phyloP scores from a whole-genome alignment of 2,113 vertebrate genomes.

The Mystacornis crossleyi region DNA sequence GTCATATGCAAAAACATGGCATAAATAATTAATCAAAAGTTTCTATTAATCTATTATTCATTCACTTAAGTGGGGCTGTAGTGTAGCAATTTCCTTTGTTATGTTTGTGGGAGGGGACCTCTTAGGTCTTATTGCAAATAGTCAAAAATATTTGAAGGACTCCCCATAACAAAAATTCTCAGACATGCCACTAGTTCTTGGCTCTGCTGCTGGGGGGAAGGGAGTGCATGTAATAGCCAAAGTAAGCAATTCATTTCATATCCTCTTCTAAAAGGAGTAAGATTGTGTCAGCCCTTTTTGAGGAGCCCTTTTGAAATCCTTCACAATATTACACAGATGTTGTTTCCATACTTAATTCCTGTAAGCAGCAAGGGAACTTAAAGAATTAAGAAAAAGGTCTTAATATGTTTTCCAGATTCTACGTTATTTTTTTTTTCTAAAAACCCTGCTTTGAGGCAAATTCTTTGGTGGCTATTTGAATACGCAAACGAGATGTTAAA shows the following conservation, averaged over 20 bases:
- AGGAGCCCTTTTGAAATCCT: constrained; percentile 64
- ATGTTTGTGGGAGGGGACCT: constrained; percentile 15
- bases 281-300: constrained; percentile 67
- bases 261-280: constrained; percentile 66
- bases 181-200: constrained; percentile 14
- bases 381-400: constrained; percentile 53
- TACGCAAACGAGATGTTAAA: constrained; percentile 5
- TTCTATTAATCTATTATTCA: constrained; percentile 56
- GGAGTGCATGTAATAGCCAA: constrained; percentile 51
- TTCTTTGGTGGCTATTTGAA: constrained; percentile 13
- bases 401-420: constrained; percentile 54
- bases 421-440: not conserved
- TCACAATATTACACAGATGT: constrained; percentile 67
- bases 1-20: not conserved
- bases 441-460: not conserved
- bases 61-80: constrained; percentile 29
- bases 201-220: constrained; percentile 38
- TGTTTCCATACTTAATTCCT: constrained; percentile 67
- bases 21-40: constrained; percentile 29
- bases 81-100: constrained; percentile 17
- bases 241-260: constrained; percentile 69
- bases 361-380: constrained; percentile 48
- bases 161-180: constrained; percentile 7
- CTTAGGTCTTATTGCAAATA: constrained; percentile 14
- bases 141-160: constrained; percentile 50